Conservation (phyloP, 2,113 vertebrate species). For the Agelaius tricolor region DNA sequence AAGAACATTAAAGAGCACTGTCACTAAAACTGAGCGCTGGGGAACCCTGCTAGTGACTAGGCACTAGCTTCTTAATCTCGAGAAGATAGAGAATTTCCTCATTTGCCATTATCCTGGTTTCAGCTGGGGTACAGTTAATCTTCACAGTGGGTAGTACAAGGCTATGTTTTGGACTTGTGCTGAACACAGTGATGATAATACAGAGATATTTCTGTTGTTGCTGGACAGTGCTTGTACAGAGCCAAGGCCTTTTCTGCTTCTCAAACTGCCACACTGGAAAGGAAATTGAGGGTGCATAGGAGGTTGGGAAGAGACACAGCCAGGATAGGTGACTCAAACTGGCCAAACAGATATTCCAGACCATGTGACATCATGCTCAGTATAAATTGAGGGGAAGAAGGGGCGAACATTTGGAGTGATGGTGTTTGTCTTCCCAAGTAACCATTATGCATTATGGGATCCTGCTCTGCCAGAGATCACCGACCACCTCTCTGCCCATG, state of each 20-base stretch:
- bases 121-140: background rate
- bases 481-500: accelerated
- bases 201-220: background rate
- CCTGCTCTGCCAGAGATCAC: background rate
- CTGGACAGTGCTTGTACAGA: background rate
- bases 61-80: background rate
- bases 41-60: accelerated
- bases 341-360: background rate
- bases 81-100: background rate
- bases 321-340: background rate
- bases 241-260: background rate
- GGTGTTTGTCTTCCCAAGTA: background rate
- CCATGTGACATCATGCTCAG: background rate
- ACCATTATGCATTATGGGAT: background rate
- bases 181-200: background rate
- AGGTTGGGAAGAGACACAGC: background rate
- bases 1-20: background rate
- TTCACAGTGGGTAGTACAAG: background rate
- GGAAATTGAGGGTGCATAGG: background rate
- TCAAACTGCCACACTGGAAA: background rate
- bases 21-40: background rate
- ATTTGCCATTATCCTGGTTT: background rate
- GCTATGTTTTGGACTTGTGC: background rate
- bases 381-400: background rate
- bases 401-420: background rate